Base-by-base conservation (phyloP, 2,888 invertebrate species). In the Parthenolecanium corni region DNA sequence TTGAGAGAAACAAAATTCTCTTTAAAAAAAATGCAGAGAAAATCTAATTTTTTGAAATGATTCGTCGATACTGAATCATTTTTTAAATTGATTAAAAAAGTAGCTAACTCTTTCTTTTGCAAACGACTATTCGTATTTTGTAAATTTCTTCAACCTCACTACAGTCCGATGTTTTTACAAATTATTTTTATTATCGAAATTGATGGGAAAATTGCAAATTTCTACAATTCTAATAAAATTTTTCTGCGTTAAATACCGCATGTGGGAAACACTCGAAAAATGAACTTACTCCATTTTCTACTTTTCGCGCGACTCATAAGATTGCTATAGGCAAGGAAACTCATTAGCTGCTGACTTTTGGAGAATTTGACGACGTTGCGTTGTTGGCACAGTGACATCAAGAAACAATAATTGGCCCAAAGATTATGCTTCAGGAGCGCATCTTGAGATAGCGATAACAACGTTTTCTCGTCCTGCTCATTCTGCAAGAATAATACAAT, bases 241-340 rank as follows among this genome's bases (percentile, higher is more conserved):
- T 47, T 47, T 2, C 2, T 21, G 11, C n/a, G 21, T 12, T 1
- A 25, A 31, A 52, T 12, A 11, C 38, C 6, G 14, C 12, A 38
- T 11, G 14, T 38, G n/a, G n/a, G n/a, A n/a, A n/a, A n/a, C n/a
- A n/a, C n/a, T n/a, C n/a, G n/a, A n/a, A n/a, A n/a, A n/a, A 18
- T 18, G 44, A 42, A 42, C 57, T 46, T 57, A 57, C 57, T 46
- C 57, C 57, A 57, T 18, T 2, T 18, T 21, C 1, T 18, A 2
- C 1, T 31, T 31, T 47, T 57, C 11, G 46, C 25, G 2, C 36
- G 44, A 1, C n/a, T 5, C 1, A 57, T 20, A 5, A 57, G 2
- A 1, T 18, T 2, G 18, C 18, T 16, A 20, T 16, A 46, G 6
- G 57, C 57, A 18, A 25, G 23, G 24, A 57, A n/a, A 14, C 16